phyloP scores from a whole-genome alignment of 2,888 invertebrate species.

The Dioctria linearis region DNA sequence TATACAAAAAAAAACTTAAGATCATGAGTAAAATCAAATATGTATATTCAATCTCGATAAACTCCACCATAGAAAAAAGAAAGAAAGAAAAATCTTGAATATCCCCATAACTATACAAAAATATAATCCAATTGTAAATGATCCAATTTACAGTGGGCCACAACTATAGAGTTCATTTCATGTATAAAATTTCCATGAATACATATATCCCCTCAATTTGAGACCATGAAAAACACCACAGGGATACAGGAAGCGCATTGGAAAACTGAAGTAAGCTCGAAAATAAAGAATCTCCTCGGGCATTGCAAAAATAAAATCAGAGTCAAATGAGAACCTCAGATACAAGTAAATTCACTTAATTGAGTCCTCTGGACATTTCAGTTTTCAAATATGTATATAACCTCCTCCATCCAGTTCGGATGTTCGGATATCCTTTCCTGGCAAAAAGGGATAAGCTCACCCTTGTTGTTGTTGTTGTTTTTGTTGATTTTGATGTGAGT shows the following conservation, averaged over 20 bases:
- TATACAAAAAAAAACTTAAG: too few species aligned
- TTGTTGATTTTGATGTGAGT: not conserved
- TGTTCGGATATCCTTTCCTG: conserved; percentile 33
- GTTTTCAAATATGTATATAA: conserved; percentile 54
- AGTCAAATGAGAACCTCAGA: conserved; percentile 48
- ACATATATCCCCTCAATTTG: not conserved
- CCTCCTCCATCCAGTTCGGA: not conserved
- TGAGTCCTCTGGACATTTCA: conserved; percentile 56
- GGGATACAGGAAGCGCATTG: conserved; percentile 5
- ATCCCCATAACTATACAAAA: not conserved
- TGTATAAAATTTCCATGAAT: conserved; percentile 2
- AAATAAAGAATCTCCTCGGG: conserved; percentile 26
- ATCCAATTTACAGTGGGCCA: not conserved
- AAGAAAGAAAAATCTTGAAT: not conserved
- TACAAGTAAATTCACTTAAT: conserved; percentile 55
- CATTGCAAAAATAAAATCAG: conserved; percentile 50
- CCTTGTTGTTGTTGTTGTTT: not conserved
- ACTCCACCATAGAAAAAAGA: too few species aligned
- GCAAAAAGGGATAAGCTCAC: not conserved
- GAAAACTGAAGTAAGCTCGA: not conserved
- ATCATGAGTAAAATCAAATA: too few species aligned
- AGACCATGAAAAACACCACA: conserved; percentile 1
- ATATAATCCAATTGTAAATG: not conserved
- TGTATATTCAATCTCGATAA: too few species aligned
- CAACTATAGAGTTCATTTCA: not conserved